Evolutionary conservation across 2,797 vertebrate species (phyloP), one percentile per base, ranked within the genome.

Genomic region (Poeciliopsis presidionis): DNA sequence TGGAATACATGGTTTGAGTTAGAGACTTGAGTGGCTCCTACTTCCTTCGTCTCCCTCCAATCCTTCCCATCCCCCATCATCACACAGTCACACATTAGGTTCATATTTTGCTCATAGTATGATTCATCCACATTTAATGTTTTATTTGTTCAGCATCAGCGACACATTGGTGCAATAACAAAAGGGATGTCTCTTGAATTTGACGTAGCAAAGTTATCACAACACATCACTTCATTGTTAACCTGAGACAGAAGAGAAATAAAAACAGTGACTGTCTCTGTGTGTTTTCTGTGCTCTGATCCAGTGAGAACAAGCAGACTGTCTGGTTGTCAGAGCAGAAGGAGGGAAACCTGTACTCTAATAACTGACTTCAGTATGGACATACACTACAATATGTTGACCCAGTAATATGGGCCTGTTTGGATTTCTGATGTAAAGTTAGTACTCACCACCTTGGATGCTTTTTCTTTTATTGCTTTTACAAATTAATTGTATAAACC

Each of bases 21-120:
- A 94, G 82, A 88, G 73, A 86, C 85, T 2, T 47, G 77, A 88
- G 90, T 78, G 8, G 74, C 55, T 70, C 89, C 76, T 77, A 77
- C 43, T 71, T 91, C 74, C 63, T 63, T 55, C 75, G 59, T 73
- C 73, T 86, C 73, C 61, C 25, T 43, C 74, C 73, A 73, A 11
- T 69, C 39, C 46, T 33, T 72, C 77, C 43, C 78, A 28, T 11
- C 82, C 84, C 69, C 78, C 78, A 72, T 67, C 75, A 69, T 53
- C 79, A 78, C 84, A 83, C 51, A 83, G 81, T 85, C 7, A 63
- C 47, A 84, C 92, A 95, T 93, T 94, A 92, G 93, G 92, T 95
- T 95, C 78, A 91, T 87, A 92, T 95, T 94, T 92, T 90, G 76
- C 85, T 85, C 94, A 94, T 91, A 92, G 93, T 91, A 78, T 94